phyloP scores from a whole-genome alignment of 2,888 invertebrate genomes.

The Phalera bucephala region DNA sequence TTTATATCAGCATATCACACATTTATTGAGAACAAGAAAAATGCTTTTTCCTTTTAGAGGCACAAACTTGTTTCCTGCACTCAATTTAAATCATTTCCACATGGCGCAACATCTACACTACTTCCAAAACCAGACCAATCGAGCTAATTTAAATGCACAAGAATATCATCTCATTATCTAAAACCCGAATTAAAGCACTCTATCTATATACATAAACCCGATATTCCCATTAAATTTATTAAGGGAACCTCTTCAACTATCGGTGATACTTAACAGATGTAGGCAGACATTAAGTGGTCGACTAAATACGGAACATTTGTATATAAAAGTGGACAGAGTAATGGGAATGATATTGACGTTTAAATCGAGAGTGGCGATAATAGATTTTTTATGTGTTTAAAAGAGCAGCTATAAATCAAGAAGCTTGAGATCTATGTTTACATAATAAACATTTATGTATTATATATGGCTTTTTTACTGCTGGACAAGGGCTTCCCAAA shows the following conservation, averaged over 20 bases:
- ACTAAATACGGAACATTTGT: conserved; percentile 1
- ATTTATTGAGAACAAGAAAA: too few relatives aligned
- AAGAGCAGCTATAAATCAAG: not conserved
- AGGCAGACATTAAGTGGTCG: conserved; percentile 8
- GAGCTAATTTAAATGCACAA: not conserved
- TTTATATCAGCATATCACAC: too few relatives aligned
- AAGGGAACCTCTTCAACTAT: conserved; percentile 22
- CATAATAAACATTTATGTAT: not conserved
- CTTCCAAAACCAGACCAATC: too few relatives aligned
- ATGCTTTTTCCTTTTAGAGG: too few relatives aligned
- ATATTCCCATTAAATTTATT: conserved; percentile 35
- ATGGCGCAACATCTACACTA: too few relatives aligned
- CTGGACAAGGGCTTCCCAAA: not conserved
- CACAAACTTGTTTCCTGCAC: too few relatives aligned
- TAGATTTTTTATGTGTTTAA: not conserved
- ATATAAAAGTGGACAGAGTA: conserved; percentile 2
- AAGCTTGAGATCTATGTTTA: not conserved
- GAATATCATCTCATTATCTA: conserved; percentile 17
- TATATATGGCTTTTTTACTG: too few relatives aligned
- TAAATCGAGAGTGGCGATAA: not conserved
- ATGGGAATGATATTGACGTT: not conserved
- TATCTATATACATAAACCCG: conserved; percentile 25
- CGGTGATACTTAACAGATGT: conserved; percentile 37
- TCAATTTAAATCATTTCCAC: too few relatives aligned
- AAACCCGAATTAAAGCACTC: conserved; percentile 32